phyloP scores from a whole-genome alignment of 2,888 invertebrate genomes.

The Parnassius glacialis region DNA sequence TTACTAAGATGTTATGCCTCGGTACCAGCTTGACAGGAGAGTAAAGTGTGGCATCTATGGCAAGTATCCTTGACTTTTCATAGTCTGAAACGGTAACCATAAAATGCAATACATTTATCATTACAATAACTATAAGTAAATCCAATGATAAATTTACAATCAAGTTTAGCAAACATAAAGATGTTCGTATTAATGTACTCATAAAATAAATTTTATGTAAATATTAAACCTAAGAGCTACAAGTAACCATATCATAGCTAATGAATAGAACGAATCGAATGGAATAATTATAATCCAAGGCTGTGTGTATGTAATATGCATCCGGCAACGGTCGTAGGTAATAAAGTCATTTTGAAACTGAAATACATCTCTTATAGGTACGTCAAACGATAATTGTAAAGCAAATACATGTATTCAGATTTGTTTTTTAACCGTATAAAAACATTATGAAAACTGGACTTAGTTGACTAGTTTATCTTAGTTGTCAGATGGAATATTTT shows the following conservation, averaged over 20 bases:
- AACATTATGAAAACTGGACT: constrained; percentile 2
- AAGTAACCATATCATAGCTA: constrained; percentile 25
- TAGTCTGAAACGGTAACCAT: no score
- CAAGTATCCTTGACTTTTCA: no score
- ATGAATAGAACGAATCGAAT: constrained; percentile 29
- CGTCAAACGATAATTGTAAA: constrained; percentile 1
- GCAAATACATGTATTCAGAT: not conserved
- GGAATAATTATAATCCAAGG: constrained; percentile 34
- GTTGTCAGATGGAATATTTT: constrained; percentile 9
- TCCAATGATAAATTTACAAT: no score
- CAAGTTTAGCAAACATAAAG: no score
- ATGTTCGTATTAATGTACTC: not conserved
- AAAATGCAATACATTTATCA: no score
- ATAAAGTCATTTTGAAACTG: constrained; percentile 20
- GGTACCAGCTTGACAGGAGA: no score
- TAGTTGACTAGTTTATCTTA: constrained; percentile 8
- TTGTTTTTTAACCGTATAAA: constrained; percentile 13
- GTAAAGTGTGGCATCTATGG: no score
- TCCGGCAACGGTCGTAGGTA: constrained; percentile 30
- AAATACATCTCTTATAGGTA: constrained; percentile 4
- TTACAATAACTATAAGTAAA: no score
- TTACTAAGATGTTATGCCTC: no score
- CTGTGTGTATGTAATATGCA: constrained; percentile 28
- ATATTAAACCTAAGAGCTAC: no score
- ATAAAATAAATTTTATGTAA: no score